Conservation (phyloP, 2,888 invertebrate genomes). For the Drosophila pseudotalamancana region DNA sequence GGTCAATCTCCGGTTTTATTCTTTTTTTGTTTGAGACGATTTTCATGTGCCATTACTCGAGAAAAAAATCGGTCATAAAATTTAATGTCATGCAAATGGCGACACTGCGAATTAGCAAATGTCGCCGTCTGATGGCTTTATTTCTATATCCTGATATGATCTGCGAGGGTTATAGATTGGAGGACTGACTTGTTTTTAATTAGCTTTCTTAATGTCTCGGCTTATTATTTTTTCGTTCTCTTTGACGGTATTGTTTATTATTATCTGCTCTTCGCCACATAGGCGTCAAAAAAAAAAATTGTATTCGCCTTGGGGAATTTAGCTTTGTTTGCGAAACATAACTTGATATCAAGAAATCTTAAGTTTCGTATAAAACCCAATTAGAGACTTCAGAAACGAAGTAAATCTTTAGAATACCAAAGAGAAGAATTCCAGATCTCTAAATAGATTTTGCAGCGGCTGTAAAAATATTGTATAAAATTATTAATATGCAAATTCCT, state of each 20-base stretch:
- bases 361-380: background rate
- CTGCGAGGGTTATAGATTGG: slow-evolving; percentile 10
- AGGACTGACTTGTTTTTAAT: slow-evolving; percentile 52
- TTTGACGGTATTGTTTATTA: slow-evolving; percentile 36
- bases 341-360: background rate
- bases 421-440: slow-evolving; percentile 8
- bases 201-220: slow-evolving; percentile 54
- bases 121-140: slow-evolving; percentile 66
- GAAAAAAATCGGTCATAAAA: slow-evolving; percentile 69
- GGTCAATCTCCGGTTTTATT: slow-evolving; percentile 40
- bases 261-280: slow-evolving; percentile 27
- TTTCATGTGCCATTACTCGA: slow-evolving; percentile 51
- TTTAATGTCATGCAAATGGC: slow-evolving; percentile 72
- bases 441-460: slow-evolving; percentile 40
- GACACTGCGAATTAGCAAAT: slow-evolving; percentile 68
- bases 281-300: slow-evolving; percentile 12
- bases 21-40: slow-evolving; percentile 30
- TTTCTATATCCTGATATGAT: slow-evolving; percentile 46
- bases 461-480: slow-evolving; percentile 6
- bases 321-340: slow-evolving; percentile 30
- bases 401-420: background rate
- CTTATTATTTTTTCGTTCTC: slow-evolving; percentile 32
- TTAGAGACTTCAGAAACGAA: background rate
- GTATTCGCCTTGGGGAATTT: slow-evolving; percentile 6
- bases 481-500: slow-evolving; percentile 44